Conservation (phyloP, 1,140 invertebrate species). For the Tetragnatha versicolor region DNA sequence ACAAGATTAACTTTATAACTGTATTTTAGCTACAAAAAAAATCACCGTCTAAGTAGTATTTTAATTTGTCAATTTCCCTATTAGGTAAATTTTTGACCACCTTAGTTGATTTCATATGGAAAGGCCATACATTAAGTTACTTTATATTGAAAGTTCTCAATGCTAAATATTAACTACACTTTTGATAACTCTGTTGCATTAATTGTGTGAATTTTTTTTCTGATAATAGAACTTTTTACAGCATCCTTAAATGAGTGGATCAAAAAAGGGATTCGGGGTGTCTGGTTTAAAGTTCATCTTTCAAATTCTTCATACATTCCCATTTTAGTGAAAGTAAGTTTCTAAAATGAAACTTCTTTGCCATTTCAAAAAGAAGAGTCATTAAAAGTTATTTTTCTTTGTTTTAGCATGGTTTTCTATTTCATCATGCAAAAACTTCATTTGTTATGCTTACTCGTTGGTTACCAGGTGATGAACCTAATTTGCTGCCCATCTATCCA, state of each 20-base stretch:
- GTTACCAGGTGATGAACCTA: slow-evolving; percentile 72
- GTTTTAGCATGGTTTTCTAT: slow-evolving; percentile 79
- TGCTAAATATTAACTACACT: too few species aligned
- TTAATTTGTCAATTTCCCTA: too few species aligned
- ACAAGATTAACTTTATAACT: too few species aligned
- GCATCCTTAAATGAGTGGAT: slow-evolving; percentile 78
- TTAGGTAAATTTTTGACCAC: too few species aligned
- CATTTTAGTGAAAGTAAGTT: slow-evolving; percentile 73
- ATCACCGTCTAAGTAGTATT: too few species aligned
- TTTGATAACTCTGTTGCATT: too few species aligned
- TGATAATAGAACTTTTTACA: too few species aligned
- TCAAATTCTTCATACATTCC: slow-evolving; percentile 79
- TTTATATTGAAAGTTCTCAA: too few species aligned
- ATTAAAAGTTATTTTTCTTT: slow-evolving; percentile 14
- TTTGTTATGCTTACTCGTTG: slow-evolving; percentile 83
- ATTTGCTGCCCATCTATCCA: slow-evolving; percentile 79
- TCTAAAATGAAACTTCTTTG: neutral
- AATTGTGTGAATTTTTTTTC: too few species aligned
- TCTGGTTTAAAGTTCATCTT: slow-evolving; percentile 83
- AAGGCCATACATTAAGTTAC: too few species aligned
- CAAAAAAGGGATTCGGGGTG: slow-evolving; percentile 71
- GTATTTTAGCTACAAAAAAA: too few species aligned
- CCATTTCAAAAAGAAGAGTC: slow-evolving; percentile 31
- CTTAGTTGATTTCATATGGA: too few species aligned
- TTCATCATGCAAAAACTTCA: slow-evolving; percentile 82